phyloP scores from a whole-genome alignment of 1,140 invertebrate species.

The Hyposmocoma kahamanoa region DNA sequence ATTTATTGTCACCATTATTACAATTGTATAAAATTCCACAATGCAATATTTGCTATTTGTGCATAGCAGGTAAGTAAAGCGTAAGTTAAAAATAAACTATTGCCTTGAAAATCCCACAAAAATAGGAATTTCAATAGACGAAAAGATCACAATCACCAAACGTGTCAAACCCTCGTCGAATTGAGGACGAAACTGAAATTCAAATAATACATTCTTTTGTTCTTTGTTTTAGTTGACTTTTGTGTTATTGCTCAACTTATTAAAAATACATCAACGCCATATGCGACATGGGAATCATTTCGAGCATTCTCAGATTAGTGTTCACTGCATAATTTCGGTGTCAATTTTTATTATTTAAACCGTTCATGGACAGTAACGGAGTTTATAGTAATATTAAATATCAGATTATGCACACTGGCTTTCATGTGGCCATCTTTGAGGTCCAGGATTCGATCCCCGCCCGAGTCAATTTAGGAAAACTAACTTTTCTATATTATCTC shows the following conservation, averaged over 20 bases:
- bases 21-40: too few relatives aligned
- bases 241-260: too few relatives aligned
- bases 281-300: not conserved
- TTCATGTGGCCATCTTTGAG: too few relatives aligned
- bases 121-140: not conserved
- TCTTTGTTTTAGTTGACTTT: too few relatives aligned
- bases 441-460: too few relatives aligned
- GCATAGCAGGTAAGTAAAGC: too few relatives aligned
- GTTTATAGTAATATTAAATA: not conserved
- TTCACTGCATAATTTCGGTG: not conserved
- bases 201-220: constrained; percentile 3
- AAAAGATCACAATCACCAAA: not conserved
- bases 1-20: too few relatives aligned
- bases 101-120: not conserved
- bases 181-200: not conserved
- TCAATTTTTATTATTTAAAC: not conserved
- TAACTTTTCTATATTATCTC: too few relatives aligned
- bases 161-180: not conserved
- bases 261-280: not conserved
- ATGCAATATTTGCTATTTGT: too few relatives aligned
- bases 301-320: not conserved
- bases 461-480: too few relatives aligned
- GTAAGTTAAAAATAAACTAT: not conserved
- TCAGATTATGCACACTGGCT: too few relatives aligned
- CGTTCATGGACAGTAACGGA: not conserved